phyloP scores from a whole-genome alignment of 2,113 vertebrate genomes.

The Tragelaphus buxtoni region DNA sequence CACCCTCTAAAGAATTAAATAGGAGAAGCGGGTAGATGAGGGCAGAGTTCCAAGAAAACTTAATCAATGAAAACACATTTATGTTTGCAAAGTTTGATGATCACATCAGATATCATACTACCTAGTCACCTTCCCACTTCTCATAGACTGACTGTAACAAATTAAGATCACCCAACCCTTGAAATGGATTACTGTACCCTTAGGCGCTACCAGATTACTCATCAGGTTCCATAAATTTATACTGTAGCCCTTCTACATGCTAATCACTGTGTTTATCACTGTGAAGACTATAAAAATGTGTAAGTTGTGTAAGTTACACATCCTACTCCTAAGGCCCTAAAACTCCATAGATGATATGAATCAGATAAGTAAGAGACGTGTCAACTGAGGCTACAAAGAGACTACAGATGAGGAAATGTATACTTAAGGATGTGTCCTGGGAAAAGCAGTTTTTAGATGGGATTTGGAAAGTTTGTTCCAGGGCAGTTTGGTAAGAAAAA shows the following conservation, averaged over 20 bases:
- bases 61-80: neutral
- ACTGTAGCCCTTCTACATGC: neutral
- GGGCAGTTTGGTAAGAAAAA: neutral
- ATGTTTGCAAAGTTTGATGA: neutral
- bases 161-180: neutral
- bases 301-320: neutral
- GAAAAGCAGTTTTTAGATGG: neutral
- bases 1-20: conserved; percentile 88
- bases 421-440: neutral
- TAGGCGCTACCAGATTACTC: neutral
- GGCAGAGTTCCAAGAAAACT: neutral
- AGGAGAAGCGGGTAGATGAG: neutral
- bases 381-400: neutral
- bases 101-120: neutral
- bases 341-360: neutral
- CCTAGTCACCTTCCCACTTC: neutral
- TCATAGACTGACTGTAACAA: neutral
- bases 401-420: neutral
- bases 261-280: neutral
- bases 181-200: neutral
- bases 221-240: neutral
- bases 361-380: neutral
- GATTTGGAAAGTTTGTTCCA: neutral
- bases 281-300: neutral
- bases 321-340: neutral